These are phyloP conservation scores for Anolis apletophallus DNA, from an alignment of 2,797 vertebrate species.

Conservation along the genomic window DNA sequence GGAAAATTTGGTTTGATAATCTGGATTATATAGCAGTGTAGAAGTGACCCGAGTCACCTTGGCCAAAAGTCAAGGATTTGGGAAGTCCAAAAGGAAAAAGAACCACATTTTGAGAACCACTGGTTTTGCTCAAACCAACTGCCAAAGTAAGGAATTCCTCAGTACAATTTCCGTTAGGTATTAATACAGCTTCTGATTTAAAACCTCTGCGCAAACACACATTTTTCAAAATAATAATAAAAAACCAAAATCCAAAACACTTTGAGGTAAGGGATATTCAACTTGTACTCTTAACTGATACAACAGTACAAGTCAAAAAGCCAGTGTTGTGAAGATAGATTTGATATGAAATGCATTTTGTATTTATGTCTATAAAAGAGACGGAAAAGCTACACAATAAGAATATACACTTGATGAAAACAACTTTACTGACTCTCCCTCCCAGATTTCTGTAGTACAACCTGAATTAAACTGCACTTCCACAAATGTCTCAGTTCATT, in stretches of 20 bases:
- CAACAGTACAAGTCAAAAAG: neutral
- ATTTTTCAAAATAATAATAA: too few relatives aligned
- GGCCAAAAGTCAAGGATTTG: too few relatives aligned
- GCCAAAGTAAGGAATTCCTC: neutral
- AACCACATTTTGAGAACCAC: too few relatives aligned
- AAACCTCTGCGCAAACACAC: neutral
- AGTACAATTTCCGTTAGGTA: neutral
- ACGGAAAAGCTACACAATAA: neutral
- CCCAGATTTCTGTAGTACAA: neutral
- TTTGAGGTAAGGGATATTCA: too few relatives aligned
- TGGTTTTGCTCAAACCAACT: neutral
- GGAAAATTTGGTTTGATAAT: too few relatives aligned
- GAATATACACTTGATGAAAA: neutral
- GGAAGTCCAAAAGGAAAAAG: too few relatives aligned
- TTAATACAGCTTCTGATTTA: neutral
- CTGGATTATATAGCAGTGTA: too few relatives aligned
- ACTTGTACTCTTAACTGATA: conserved; percentile 28
- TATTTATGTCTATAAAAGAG: neutral
- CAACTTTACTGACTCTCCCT: neutral
- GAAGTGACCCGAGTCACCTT: too few relatives aligned
- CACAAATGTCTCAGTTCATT: neutral
- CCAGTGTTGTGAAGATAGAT: neutral
- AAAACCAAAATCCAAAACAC: too few relatives aligned
- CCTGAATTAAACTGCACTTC: conserved; percentile 1
- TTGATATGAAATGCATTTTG: neutral